A percentile compares a stretch with the other conserved stretches of the same genome.
Evolutionary conservation across 1,140 invertebrate genomes (phyloP).

Genomic region (Phymastichus coffea): DNA sequence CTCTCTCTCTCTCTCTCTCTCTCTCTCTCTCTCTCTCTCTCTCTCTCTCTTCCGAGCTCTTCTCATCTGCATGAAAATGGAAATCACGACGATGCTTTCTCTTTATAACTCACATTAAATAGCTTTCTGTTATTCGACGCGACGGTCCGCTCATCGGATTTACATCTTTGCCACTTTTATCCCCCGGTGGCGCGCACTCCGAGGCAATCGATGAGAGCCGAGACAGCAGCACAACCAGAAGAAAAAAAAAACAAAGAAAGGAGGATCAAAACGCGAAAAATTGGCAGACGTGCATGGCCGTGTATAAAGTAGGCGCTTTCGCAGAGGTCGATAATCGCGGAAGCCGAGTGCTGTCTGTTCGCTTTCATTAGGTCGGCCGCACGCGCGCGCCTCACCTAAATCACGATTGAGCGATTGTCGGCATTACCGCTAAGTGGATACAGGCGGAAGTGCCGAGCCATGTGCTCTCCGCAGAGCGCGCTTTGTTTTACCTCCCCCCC

Average conservation of each 20-base stretch:
- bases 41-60: not conserved
- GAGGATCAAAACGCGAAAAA: too few relatives aligned
- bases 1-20: not conserved
- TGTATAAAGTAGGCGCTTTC: not conserved
- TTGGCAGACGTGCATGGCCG: too few relatives aligned
- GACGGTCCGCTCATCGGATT: not conserved
- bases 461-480: too few relatives aligned
- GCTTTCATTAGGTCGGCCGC: conserved; percentile 33
- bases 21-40: not conserved
- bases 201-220: too few relatives aligned
- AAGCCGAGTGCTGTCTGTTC: conserved; percentile 27
- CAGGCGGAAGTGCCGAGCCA: conserved; percentile 30
- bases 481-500: too few relatives aligned
- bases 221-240: too few relatives aligned
- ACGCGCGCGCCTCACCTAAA: conserved; percentile 17
- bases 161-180: not conserved
- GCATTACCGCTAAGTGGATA: conserved; percentile 25
- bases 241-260: too few relatives aligned
- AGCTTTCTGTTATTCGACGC: not conserved
- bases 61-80: conserved; percentile 18
- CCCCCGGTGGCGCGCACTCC: too few relatives aligned
- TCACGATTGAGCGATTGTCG: conserved; percentile 30
- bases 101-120: conserved; percentile 16
- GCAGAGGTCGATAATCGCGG: conserved; percentile 33
- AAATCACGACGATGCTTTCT: conserved; percentile 11